Conservation (phyloP, 2,113 vertebrate genomes). For the Plectropomus leopardus region DNA sequence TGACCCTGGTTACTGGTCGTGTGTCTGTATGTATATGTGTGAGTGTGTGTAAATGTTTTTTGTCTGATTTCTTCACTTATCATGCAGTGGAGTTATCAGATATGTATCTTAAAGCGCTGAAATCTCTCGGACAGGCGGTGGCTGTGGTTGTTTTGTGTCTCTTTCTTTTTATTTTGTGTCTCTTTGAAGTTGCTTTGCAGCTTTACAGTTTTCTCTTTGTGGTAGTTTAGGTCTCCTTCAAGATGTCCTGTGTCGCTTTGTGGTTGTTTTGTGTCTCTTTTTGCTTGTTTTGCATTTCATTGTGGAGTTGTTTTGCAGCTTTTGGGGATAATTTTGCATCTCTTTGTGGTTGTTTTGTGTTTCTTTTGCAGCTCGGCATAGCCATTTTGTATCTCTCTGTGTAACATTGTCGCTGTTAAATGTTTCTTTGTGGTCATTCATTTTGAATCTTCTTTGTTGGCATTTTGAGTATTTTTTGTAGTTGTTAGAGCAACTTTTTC, state of each 20-base stretch:
- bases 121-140: constrained; percentile 5
- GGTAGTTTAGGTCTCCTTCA: too few species aligned
- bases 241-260: background rate
- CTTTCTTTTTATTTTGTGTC: background rate
- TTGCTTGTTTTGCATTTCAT: background rate
- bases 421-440: background rate
- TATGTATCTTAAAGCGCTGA: constrained; percentile 14
- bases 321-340: background rate
- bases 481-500: background rate
- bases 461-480: background rate
- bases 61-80: constrained; percentile 32
- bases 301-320: background rate
- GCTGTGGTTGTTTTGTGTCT: background rate
- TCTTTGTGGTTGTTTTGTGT: background rate
- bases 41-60: constrained; percentile 33
- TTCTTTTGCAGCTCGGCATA: too few species aligned
- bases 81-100: constrained; percentile 40
- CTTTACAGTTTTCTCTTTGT: too few species aligned
- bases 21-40: constrained; percentile 26
- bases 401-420: background rate
- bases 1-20: constrained; percentile 40
- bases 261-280: background rate
- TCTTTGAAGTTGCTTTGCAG: background rate
- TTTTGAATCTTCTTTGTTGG: too few species aligned
- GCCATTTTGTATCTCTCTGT: background rate